phyloP scores from a whole-genome alignment of 2,888 invertebrate genomes.

The Protophormia terraenovae region DNA sequence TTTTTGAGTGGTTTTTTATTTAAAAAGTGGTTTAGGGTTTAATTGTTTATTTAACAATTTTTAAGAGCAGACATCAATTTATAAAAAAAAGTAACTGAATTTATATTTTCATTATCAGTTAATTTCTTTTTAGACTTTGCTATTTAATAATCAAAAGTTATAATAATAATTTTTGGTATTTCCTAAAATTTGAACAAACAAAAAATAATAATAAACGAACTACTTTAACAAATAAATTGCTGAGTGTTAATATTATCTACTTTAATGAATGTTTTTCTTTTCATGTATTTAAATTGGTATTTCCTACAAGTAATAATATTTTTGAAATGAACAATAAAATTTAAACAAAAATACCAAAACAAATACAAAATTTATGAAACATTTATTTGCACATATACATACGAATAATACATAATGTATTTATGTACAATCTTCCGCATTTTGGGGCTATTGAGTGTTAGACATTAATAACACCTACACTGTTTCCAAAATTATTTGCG shows the following conservation, averaged over 20 bases:
- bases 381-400: neutral
- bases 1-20: too few species aligned
- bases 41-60: too few species aligned
- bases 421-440: constrained; percentile 35
- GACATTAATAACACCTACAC: neutral
- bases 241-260: neutral
- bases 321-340: neutral
- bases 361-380: neutral
- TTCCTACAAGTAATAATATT: neutral
- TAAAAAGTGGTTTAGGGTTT: too few species aligned
- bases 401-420: neutral
- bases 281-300: neutral
- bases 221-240: neutral
- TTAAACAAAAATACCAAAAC: neutral
- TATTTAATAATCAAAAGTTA: too few species aligned
- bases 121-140: neutral
- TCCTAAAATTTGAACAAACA: neutral
- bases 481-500: neutral
- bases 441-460: constrained; percentile 1
- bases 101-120: neutral
- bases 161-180: neutral
- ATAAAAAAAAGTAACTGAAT: neutral
- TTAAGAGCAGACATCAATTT: too few species aligned
- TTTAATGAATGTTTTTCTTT: neutral
- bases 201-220: neutral